Conservation (phyloP, 2,797 vertebrate genomes). For the Phoxinus dragarum region DNA sequence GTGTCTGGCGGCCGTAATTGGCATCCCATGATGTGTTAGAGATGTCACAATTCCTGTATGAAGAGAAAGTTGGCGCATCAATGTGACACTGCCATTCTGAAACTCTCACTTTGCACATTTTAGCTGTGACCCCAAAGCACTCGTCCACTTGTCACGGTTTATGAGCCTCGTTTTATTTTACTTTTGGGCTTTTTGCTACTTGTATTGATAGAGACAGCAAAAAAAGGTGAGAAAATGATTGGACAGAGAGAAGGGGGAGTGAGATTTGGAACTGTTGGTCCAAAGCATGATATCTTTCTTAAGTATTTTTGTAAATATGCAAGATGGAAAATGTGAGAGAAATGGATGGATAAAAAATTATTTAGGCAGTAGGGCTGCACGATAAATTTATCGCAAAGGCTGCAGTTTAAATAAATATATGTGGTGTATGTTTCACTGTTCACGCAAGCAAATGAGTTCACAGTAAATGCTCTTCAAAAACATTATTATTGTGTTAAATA, state of each 20-base stretch:
- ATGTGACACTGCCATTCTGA: background rate
- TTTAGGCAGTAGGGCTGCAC: background rate
- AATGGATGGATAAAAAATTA: background rate
- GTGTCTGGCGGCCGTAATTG: constrained; percentile 35
- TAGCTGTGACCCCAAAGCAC: constrained; percentile 15
- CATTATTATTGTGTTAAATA: too few relatives aligned
- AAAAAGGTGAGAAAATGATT: background rate
- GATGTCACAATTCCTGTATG: background rate
- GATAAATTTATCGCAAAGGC: background rate
- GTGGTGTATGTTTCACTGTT: background rate
- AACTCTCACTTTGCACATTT: background rate
- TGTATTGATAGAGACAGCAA: background rate
- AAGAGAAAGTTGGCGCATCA: constrained; percentile 10
- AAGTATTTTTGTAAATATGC: background rate
- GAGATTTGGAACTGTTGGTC: background rate
- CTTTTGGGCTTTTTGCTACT: background rate
- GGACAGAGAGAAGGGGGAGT: background rate
- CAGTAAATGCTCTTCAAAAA: background rate
- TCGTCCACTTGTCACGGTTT: background rate
- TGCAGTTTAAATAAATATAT: background rate
- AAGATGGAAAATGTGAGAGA: background rate
- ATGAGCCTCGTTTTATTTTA: background rate
- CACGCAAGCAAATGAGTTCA: background rate
- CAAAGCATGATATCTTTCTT: background rate
- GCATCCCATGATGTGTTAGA: constrained; percentile 20